Evolutionary conservation across 2,888 invertebrate genomes (phyloP).

Genomic region (Nipponacmea schrenckii): DNA sequence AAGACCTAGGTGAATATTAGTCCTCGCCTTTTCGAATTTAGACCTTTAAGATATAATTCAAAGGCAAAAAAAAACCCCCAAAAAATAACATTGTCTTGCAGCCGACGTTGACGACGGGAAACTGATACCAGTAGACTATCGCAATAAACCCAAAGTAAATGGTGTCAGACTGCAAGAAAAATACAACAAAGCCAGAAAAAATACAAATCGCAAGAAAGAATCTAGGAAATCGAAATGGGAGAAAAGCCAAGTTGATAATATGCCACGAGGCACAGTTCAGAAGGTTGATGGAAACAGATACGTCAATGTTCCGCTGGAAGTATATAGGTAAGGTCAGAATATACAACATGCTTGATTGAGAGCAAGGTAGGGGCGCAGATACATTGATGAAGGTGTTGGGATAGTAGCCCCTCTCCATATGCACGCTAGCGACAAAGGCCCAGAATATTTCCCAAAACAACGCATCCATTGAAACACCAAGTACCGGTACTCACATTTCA

Average conservation of each 20-base stretch:
- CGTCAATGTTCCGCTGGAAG: background rate
- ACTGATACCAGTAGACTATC: background rate
- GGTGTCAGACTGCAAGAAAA: background rate
- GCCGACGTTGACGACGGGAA: conserved; percentile 6
- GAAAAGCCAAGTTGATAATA: background rate
- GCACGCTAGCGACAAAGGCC: too few relatives aligned
- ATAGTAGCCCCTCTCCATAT: too few relatives aligned
- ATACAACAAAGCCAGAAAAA: conserved; percentile 10
- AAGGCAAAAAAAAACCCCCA: too few relatives aligned
- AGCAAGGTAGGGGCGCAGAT: too few relatives aligned
- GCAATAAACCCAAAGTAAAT: background rate
- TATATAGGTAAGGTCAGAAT: background rate
- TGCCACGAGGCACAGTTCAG: background rate
- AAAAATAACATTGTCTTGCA: background rate
- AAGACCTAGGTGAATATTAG: too few relatives aligned
- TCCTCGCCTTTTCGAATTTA: too few relatives aligned
- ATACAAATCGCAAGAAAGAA: conserved; percentile 12
- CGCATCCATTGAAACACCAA: too few relatives aligned
- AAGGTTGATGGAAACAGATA: background rate
- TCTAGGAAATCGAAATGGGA: background rate
- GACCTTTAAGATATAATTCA: too few relatives aligned
- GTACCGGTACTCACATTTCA: too few relatives aligned
- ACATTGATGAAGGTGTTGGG: too few relatives aligned
- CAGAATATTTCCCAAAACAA: too few relatives aligned
- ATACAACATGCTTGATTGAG: too few relatives aligned